These are phyloP conservation scores for Peromyscus attwateri DNA, from an alignment of 2,797 vertebrate genomes.

Conservation along the genomic window DNA sequence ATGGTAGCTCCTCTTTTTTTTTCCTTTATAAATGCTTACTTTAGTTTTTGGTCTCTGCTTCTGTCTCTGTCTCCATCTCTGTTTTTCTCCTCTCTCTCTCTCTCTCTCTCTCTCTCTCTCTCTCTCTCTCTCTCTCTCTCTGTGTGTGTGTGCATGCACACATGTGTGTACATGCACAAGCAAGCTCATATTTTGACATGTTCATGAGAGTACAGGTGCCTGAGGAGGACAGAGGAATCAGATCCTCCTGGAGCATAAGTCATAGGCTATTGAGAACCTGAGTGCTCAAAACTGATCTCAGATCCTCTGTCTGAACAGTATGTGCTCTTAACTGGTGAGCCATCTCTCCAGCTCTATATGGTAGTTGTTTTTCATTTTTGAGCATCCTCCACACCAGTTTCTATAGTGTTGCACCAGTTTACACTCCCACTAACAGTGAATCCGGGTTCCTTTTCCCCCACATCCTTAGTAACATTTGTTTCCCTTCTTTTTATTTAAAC, in stretches of 20 bases:
- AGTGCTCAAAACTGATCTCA: not conserved
- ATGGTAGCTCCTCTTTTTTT: not conserved
- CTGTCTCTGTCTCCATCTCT: not conserved
- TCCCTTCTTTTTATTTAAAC: not conserved
- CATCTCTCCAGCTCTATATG: not conserved
- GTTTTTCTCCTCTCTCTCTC: fast-evolving
- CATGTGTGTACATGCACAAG: not conserved
- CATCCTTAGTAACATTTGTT: not conserved
- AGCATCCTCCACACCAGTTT: not conserved
- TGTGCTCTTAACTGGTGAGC: not conserved
- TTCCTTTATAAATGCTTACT: not conserved
- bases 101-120: not conserved
- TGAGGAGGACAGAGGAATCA: too few relatives aligned
- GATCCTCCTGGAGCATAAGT: not conserved
- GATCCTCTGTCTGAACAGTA: not conserved
- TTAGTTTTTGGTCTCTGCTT: not conserved
- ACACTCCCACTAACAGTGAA: not conserved
- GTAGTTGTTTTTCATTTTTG: not conserved
- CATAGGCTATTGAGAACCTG: not conserved
- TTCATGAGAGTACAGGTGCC: too few relatives aligned
- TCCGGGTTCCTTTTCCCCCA: not conserved
- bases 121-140: fast-evolving
- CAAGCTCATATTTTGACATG: not conserved
- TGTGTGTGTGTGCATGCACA: too few relatives aligned
- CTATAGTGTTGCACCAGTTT: not conserved